phyloP scores from a whole-genome alignment of 37 sponge, comb jelly and placozoan genomes.

The Ephydatia muelleri region DNA sequence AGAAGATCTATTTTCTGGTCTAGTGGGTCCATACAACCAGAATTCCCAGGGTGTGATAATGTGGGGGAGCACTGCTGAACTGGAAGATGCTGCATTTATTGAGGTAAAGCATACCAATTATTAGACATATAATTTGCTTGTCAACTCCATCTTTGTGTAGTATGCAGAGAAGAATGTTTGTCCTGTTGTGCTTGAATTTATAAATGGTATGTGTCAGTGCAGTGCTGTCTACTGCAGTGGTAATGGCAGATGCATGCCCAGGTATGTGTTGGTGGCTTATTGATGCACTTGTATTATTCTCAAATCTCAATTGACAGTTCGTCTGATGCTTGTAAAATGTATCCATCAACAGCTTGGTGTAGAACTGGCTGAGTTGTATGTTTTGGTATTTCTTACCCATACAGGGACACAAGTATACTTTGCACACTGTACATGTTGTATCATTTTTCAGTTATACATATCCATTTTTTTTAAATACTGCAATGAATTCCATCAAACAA shows the following conservation, averaged over 20 bases:
- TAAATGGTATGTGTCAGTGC: slow-evolving; percentile 25
- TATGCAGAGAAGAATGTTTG: background rate
- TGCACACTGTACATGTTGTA: no score
- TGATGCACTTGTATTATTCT: background rate
- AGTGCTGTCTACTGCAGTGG: slow-evolving; percentile 35
- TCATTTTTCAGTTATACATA: no score
- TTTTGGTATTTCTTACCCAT: no score
- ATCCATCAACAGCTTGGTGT: no score
- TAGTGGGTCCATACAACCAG: slow-evolving; percentile 31
- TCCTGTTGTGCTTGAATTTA: background rate
- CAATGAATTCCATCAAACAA: no score
- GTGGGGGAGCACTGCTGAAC: slow-evolving; percentile 24
- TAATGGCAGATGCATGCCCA: slow-evolving; percentile 40
- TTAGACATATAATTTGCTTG: background rate
- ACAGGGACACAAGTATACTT: no score
- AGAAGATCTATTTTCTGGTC: slow-evolving; percentile 20
- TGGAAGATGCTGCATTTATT: slow-evolving; percentile 14
- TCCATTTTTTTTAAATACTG: no score
- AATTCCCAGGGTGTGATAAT: slow-evolving; percentile 23
- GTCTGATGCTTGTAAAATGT: background rate
- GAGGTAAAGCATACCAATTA: background rate
- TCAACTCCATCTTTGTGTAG: background rate
- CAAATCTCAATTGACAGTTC: background rate
- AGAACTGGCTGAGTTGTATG: no score
- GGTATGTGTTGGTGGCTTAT: slow-evolving; percentile 2